Percentiles rank a stretch among this genome's conserved stretches.
phyloP scores from a whole-genome alignment of 2,797 vertebrate species.

The Arvicola amphibius region DNA sequence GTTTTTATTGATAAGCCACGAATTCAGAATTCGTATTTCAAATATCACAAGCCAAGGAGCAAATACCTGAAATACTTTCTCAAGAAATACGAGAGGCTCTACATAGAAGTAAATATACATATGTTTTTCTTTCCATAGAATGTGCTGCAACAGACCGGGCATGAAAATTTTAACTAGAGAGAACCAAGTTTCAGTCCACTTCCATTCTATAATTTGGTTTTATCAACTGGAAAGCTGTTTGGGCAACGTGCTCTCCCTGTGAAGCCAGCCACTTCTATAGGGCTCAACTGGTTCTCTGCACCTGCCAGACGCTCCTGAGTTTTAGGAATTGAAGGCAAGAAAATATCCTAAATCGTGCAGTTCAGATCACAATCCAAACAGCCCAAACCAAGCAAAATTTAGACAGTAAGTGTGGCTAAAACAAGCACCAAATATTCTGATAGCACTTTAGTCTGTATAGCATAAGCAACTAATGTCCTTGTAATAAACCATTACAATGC shows the following conservation, averaged over 20 bases:
- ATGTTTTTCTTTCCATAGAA: constrained; percentile 26
- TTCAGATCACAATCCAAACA: not conserved
- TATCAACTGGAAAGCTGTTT: not conserved
- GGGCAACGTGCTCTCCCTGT: constrained; percentile 15
- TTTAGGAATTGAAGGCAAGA: constrained; percentile 27
- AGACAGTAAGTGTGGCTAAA: not conserved
- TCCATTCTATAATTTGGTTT: not conserved
- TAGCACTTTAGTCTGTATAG: not conserved
- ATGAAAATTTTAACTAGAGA: constrained; percentile 71
- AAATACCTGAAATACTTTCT: constrained; percentile 76
- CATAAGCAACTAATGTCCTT: not conserved
- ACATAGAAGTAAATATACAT: constrained; percentile 63
- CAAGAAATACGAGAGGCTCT: constrained; percentile 67
- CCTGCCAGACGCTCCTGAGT: not conserved
- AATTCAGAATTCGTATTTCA: constrained; percentile 83
- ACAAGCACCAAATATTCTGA: not conserved
- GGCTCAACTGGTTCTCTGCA: not conserved
- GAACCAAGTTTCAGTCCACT: not conserved
- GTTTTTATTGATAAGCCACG: constrained; percentile 86
- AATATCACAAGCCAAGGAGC: constrained; percentile 56
- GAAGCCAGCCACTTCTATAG: not conserved
- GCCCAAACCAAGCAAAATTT: not conserved
- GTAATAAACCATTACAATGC: not conserved
- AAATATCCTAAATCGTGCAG: not conserved
- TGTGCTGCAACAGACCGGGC: constrained; percentile 50